A percentile compares a stretch with the other conserved stretches of the same genome.
These are phyloP conservation scores for Amia ocellicauda DNA, from an alignment of 2,113 vertebrate species.

Conservation along the genomic window DNA sequence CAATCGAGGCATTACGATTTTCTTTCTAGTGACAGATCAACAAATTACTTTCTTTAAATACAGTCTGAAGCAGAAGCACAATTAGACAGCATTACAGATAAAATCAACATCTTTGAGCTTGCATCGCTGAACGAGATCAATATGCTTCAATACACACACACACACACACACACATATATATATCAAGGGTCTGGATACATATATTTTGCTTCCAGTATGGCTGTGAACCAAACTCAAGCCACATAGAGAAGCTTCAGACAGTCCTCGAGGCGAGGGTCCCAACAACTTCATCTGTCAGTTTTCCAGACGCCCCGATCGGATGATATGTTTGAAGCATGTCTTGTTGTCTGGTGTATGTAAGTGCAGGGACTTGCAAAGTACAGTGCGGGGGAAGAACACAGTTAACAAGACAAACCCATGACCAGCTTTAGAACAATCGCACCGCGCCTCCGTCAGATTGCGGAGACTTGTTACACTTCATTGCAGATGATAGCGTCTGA, in stretches of 20 bases:
- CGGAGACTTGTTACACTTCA: conserved; percentile 16
- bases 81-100: too few relatives aligned
- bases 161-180: too few relatives aligned
- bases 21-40: conserved; percentile 3
- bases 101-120: too few relatives aligned
- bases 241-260: not conserved
- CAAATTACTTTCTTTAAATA: not conserved
- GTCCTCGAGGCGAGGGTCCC: not conserved
- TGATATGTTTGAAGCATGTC: not conserved
- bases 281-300: not conserved
- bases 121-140: too few relatives aligned
- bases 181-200: not conserved
- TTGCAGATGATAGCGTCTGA: conserved; percentile 9
- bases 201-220: too few relatives aligned
- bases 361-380: conserved; percentile 31
- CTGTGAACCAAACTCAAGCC: not conserved
- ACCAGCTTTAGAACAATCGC: conserved; percentile 34
- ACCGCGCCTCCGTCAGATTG: conserved; percentile 15
- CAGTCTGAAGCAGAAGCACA: too few relatives aligned
- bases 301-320: not conserved
- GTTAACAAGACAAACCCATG: conserved; percentile 39
- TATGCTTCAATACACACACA: too few relatives aligned
- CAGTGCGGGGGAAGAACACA: conserved; percentile 35
- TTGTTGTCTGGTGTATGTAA: not conserved
- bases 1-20: conserved; percentile 10